These are phyloP conservation scores for Pionites leucogaster DNA, from an alignment of 2,113 vertebrate species.

Conservation along the genomic window DNA sequence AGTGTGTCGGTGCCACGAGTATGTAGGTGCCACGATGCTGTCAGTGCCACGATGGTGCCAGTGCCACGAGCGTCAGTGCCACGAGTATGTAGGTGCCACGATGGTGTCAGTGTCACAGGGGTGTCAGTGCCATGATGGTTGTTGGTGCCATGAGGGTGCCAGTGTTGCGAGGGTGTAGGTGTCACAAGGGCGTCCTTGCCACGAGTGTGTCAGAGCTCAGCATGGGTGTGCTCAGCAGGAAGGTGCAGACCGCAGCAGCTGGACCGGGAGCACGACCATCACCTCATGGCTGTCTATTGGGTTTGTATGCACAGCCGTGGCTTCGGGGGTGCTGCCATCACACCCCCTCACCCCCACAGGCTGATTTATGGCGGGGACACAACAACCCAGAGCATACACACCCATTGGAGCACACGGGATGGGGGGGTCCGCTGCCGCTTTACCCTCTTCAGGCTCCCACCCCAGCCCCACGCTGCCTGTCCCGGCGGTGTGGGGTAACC, in stretches of 20 bases:
- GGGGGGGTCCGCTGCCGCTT: not conserved
- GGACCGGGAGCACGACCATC: too few relatives aligned
- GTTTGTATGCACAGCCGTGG: not conserved
- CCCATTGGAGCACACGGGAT: not conserved
- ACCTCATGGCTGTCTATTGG: fast-evolving
- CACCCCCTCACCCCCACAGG: fast-evolving
- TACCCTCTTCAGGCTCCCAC: not conserved
- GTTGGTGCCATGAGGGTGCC: not conserved
- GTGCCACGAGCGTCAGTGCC: not conserved
- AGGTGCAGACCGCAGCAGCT: not conserved
- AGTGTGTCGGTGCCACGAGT: fast-evolving
- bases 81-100: too few relatives aligned
- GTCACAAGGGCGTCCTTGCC: too few relatives aligned
- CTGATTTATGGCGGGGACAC: not conserved
- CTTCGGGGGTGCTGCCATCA: not conserved
- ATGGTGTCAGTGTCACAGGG: too few relatives aligned
- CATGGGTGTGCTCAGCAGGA: fast-evolving
- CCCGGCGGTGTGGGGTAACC: not conserved
- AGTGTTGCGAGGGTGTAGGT: fast-evolving
- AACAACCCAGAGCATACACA: not conserved
- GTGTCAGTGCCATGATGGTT: not conserved
- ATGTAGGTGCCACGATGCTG: too few relatives aligned
- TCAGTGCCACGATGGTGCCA: too few relatives aligned
- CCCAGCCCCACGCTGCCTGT: not conserved
- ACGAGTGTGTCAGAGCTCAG: not conserved